Base-by-base conservation (phyloP, 2,113 vertebrate species). In the Chionomys nivalis region DNA sequence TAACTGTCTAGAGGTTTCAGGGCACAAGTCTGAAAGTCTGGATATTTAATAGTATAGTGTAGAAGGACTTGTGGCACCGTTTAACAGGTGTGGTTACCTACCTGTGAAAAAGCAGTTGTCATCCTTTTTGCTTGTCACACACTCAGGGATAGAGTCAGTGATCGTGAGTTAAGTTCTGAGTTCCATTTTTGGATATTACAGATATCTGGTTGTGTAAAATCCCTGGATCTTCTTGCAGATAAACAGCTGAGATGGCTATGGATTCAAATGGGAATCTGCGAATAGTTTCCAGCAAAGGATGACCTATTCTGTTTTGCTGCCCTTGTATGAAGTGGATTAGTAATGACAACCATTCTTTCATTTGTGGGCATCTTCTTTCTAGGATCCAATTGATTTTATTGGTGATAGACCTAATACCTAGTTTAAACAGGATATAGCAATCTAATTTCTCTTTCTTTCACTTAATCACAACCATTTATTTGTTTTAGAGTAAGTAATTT, bases 401-500 rank as follows among this genome's bases (percentile, higher is more conserved):
- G 76, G 90, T 68, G 47, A 68, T 73, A 89, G 61, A 93, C 47
- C 47, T 93, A 2, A 3, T 95, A 83, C 82, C 73, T 96, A 91
- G 68, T 90, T 96, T 96, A 93, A 97, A 95, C 11, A 75, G 13
- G 23, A 12, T 73, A 88, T 70, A 33, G 31, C 61, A 70, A 94
- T 75, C 82, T 95, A 76, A 89, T 95, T 93, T 94, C 66, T 89
- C 36, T 86, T 93, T 91, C 87, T 82, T 89, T 70, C 13, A 65
- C n/a, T 83, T 95, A 89, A 83, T 77, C n/a, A 66, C 44, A 76
- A 95, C 70, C 52, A 95, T 89, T 94, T 97, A 63, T 96, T 94
- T 97, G 87, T 97, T 93, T 97, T 76, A 95, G 47, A 76, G 42
- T 94, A 76, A 89, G n/a, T 79, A 73, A 93, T 94, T 78, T 96